A percentile compares a stretch with the other conserved stretches of the same genome.
These are phyloP conservation scores for Heptascelio sp. DNA, from an alignment of 2,888 invertebrate genomes.

Conservation along the genomic window DNA sequence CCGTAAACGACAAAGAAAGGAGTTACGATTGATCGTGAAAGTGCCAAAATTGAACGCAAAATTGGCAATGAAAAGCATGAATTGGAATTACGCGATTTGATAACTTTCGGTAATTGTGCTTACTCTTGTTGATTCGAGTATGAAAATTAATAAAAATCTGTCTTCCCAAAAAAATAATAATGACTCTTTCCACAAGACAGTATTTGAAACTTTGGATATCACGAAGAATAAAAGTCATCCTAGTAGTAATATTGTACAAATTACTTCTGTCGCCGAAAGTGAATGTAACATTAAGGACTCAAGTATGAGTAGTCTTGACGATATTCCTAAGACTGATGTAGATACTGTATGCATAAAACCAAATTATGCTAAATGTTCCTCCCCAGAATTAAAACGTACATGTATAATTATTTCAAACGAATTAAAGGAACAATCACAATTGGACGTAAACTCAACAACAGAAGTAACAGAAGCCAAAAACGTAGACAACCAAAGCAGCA, in stretches of 20 bases:
- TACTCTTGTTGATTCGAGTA: background rate
- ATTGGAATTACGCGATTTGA: too few species aligned
- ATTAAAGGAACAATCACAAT: background rate
- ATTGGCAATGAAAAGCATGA: too few species aligned
- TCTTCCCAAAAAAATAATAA: constrained; percentile 21
- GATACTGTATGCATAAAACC: constrained; percentile 11
- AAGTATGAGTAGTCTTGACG: constrained; percentile 19
- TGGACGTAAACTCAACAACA: background rate
- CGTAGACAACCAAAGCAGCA: constrained; percentile 16
- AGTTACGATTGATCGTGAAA: too few species aligned
- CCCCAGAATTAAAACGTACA: constrained; percentile 69
- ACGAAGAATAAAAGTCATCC: constrained; percentile 46
- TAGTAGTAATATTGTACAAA: constrained; percentile 36
- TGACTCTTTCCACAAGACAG: constrained; percentile 42
- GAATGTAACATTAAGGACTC: constrained; percentile 49
- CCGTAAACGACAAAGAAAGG: too few species aligned
- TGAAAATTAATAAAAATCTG: constrained; percentile 36
- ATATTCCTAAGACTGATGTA: constrained; percentile 60
- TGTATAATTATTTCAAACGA: background rate
- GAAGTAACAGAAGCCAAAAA: constrained; percentile 5
- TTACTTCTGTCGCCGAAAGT: constrained; percentile 43
- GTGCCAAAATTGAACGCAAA: too few species aligned
- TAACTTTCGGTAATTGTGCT: too few species aligned
- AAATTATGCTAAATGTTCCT: constrained; percentile 34
- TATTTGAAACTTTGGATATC: constrained; percentile 39